These are phyloP conservation scores for Chaetorhynchus papuensis DNA, from an alignment of 2,113 vertebrate species.

Conservation along the genomic window DNA sequence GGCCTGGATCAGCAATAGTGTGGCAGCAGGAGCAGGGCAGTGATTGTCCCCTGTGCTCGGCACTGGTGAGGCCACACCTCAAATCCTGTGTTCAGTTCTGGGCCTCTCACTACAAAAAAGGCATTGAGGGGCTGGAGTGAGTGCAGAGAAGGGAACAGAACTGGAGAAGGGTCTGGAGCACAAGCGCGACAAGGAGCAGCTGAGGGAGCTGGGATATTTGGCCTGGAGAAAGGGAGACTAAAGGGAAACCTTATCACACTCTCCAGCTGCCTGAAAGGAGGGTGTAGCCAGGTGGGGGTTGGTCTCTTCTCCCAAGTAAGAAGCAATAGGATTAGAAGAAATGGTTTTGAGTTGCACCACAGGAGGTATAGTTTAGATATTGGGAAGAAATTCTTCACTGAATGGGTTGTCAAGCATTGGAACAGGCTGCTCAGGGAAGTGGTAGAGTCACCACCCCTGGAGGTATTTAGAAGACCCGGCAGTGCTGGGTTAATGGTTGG, in stretches of 20 bases:
- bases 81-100: not conserved
- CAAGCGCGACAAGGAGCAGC: not conserved
- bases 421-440: not conserved
- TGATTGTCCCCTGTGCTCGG: accelerated
- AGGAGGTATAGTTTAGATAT: not conserved
- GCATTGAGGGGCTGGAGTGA: accelerated
- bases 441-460: too few species aligned
- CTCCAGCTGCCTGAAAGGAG: not conserved
- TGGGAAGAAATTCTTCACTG: not conserved
- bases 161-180: not conserved
- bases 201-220: not conserved
- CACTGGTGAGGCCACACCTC: not conserved
- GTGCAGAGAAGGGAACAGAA: accelerated
- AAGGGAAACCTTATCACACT: not conserved
- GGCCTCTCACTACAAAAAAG: accelerated
- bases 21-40: not conserved
- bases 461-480: not conserved
- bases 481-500: not conserved
- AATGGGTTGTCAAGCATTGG: not conserved
- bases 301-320: not conserved
- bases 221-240: not conserved
- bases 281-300: accelerated
- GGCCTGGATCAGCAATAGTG: not conserved
- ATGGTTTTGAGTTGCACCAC: not conserved
- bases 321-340: not conserved